These are phyloP conservation scores for Epinephelus coioides DNA, from an alignment of 2,797 vertebrate genomes.

Conservation along the genomic window DNA sequence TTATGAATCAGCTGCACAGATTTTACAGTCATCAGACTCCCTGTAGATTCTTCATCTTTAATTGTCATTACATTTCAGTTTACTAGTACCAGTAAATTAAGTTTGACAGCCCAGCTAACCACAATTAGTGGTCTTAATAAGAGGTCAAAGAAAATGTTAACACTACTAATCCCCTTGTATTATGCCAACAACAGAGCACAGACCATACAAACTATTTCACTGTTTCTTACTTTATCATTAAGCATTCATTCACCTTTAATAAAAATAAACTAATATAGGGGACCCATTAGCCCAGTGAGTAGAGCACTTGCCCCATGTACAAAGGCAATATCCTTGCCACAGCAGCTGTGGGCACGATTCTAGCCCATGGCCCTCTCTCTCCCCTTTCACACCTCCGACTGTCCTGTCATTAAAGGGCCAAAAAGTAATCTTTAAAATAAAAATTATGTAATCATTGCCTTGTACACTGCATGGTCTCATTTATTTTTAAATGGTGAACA, in stretches of 20 bases:
- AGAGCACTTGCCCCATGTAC: too few species aligned
- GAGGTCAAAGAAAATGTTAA: background rate
- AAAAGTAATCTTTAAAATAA: too few species aligned
- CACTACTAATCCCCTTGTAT: background rate
- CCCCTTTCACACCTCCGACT: too few species aligned
- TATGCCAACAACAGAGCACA: background rate
- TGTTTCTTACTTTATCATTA: background rate
- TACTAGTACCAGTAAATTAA: too few species aligned
- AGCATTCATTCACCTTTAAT: background rate
- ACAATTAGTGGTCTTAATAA: background rate
- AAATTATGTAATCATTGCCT: background rate
- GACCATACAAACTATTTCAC: background rate
- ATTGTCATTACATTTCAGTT: too few species aligned
- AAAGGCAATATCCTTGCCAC: too few species aligned
- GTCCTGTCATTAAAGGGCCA: too few species aligned
- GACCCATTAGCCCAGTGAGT: too few species aligned
- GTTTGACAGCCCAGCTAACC: too few species aligned
- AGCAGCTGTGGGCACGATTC: too few species aligned
- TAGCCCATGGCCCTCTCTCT: too few species aligned
- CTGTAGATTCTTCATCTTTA: background rate
- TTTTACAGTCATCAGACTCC: background rate
- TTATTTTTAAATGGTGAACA: background rate
- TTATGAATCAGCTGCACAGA: background rate
- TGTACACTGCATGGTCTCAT: background rate
- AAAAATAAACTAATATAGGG: background rate